Evolutionary conservation across 37 sponge, comb jelly and placozoan species (phyloP), one percentile per base, ranked within the genome.

Genomic region (Halichondria panicea): DNA sequence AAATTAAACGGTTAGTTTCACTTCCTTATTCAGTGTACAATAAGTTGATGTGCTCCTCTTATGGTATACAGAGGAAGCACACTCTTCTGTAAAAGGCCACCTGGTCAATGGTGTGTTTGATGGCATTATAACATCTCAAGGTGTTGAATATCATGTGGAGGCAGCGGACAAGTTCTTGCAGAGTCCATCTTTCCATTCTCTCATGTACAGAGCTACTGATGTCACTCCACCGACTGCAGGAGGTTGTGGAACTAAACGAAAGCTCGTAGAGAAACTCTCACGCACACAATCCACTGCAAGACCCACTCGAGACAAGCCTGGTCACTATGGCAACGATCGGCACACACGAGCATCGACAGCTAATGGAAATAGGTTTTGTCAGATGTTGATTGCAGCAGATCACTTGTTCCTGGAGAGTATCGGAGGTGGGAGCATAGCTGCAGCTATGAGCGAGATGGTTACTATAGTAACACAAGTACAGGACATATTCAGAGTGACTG

Each of bases 311-410:
- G 42, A 33, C 2, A 1, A 37, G 19, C 0, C 22, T 41, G 6
- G 36, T 8, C 31, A 55, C 1, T 50, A 74, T 27, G 38, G 55
- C 1, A 24, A 24, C 1, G 40, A 33, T 36, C 52, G 0, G 9
- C 54, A 38, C 48, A 21, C 33, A 34, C 35, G 54, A 35, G 12
- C 30, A 28, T 43, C 42, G 2, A 40, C 55, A 9, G 15, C 53
- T 0, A 42, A 25, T 4, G 70, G 70, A 0, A 65, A 72, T 32
- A 40, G 27, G 4, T 88, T 78, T 63, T 94, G 94, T 63, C 88
- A 56, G 15, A 48, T 90, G 44, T 63, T 61, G 11, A 71, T 94
- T 13, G 88, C 84, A 12, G 91, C 80, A 4, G 94, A 94, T 48
- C 81, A 90, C 44, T 24, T 75, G 36, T 94, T 94, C 52, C 63